A percentile compares a stretch with the other conserved stretches of the same genome.
These are phyloP conservation scores for Silurus lanzhouensis DNA, from an alignment of 2,797 vertebrate species.

Conservation along the genomic window DNA sequence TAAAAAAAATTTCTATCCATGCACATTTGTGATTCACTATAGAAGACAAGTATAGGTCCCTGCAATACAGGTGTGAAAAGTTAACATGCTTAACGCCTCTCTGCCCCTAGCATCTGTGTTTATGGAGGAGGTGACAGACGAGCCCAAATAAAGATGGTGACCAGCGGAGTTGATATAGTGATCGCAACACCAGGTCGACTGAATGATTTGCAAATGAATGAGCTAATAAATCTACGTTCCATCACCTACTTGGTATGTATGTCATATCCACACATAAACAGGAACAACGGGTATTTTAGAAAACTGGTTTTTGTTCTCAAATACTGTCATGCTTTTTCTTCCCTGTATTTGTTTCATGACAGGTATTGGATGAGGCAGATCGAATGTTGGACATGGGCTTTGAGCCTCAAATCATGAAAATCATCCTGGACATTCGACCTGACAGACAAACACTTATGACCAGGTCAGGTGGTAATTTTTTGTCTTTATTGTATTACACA, in stretches of 20 bases:
- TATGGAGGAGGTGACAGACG: conserved; percentile 91
- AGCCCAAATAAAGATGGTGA: conserved; percentile 82
- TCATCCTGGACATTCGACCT: conserved; percentile 91
- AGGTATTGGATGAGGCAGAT: conserved; percentile 98
- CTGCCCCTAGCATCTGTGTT: conserved; percentile 82
- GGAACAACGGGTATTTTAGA: too few species aligned
- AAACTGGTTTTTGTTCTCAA: neutral
- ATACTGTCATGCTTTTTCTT: neutral
- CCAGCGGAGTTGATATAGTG: conserved; percentile 89
- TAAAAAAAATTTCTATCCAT: neutral
- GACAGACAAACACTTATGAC: conserved; percentile 97
- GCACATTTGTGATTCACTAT: neutral
- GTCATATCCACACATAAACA: neutral
- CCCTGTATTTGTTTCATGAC: conserved; percentile 3
- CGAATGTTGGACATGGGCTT: conserved; percentile 99
- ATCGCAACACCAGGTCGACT: conserved; percentile 95
- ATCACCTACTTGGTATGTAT: conserved; percentile 88
- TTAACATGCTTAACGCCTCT: neutral
- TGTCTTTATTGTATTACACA: neutral
- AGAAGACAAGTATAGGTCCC: neutral
- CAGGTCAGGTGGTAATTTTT: conserved; percentile 72
- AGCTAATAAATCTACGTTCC: conserved; percentile 84
- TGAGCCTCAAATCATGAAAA: conserved; percentile 98
- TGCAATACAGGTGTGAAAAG: neutral
- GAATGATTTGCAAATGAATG: conserved; percentile 95